A percentile compares a stretch with the other conserved stretches of the same genome.
phyloP scores from a whole-genome alignment of 2,888 invertebrate species.

The Mycalesis mineus region DNA sequence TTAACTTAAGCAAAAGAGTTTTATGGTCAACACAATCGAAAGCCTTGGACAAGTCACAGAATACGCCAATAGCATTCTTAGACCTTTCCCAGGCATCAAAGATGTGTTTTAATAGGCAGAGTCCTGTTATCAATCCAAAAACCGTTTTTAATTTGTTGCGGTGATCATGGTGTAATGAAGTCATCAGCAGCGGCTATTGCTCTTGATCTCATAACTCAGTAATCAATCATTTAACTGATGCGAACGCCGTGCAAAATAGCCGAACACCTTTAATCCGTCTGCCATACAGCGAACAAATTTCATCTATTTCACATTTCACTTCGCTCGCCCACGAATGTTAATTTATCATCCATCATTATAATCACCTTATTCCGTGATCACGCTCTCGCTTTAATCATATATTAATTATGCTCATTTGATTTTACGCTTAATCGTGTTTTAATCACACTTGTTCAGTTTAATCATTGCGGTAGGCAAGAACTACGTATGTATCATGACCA shows the following conservation, averaged over 20 bases:
- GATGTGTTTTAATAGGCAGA: too few species aligned
- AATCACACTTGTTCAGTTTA: not conserved
- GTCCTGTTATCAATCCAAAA: too few species aligned
- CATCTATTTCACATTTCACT: slow-evolving; percentile 1
- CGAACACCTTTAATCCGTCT: not conserved
- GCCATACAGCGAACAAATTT: not conserved
- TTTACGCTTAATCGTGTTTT: not conserved
- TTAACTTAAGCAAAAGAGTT: too few species aligned
- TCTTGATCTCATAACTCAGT: not conserved
- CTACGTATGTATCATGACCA: not conserved
- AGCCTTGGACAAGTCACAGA: too few species aligned
- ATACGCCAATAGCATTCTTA: too few species aligned
- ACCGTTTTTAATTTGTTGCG: too few species aligned
- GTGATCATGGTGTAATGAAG: too few species aligned
- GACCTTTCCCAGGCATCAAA: too few species aligned
- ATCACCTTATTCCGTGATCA: slow-evolving; percentile 3
- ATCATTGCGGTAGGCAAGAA: not conserved
- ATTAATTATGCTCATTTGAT: not conserved
- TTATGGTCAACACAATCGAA: too few species aligned
- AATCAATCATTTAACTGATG: not conserved
- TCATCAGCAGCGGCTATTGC: too few species aligned
- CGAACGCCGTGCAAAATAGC: not conserved
- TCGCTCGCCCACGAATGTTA: not conserved
- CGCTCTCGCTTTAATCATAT: not conserved
- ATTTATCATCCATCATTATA: slow-evolving; percentile 2